Evolutionary conservation across 2,888 invertebrate species (phyloP).

Genomic region (Synanthedon vespiformis): DNA sequence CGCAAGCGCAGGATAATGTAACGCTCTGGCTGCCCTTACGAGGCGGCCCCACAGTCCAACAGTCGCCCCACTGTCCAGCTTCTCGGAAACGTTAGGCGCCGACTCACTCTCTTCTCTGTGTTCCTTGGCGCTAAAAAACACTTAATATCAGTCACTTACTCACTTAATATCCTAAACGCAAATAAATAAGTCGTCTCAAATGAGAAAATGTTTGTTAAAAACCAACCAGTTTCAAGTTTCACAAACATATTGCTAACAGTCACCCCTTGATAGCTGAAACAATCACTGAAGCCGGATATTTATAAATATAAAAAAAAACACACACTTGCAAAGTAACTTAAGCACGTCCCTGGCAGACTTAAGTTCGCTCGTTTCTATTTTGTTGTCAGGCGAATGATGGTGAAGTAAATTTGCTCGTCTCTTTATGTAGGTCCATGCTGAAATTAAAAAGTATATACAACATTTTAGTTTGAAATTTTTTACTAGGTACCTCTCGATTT

Average conservation of each 20-base stretch:
- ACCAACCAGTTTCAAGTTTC: not conserved
- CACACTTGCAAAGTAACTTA: slow-evolving; percentile 75
- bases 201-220: too few relatives aligned
- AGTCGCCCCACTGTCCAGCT: slow-evolving; percentile 56
- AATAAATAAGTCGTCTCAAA: not conserved
- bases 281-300: too few relatives aligned
- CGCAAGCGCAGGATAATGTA: slow-evolving; percentile 77
- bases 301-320: too few relatives aligned
- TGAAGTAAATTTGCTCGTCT: slow-evolving; percentile 76
- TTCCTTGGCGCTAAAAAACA: not conserved
- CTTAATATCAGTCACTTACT: not conserved
- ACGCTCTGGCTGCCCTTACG: slow-evolving; percentile 75
- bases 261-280: too few relatives aligned
- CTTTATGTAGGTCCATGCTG: slow-evolving; percentile 59
- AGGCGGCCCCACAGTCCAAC: slow-evolving; percentile 59
- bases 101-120: not conserved
- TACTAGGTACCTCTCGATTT: too few relatives aligned
- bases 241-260: too few relatives aligned
- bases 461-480: not conserved
- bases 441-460: slow-evolving; percentile 4
- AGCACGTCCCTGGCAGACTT: slow-evolving; percentile 78
- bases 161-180: not conserved
- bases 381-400: slow-evolving; percentile 76
- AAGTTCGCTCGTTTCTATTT: slow-evolving; percentile 77
- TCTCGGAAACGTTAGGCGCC: too few relatives aligned